Evolutionary conservation across 1,140 invertebrate genomes (phyloP).

Genomic region (Popillia japonica): DNA sequence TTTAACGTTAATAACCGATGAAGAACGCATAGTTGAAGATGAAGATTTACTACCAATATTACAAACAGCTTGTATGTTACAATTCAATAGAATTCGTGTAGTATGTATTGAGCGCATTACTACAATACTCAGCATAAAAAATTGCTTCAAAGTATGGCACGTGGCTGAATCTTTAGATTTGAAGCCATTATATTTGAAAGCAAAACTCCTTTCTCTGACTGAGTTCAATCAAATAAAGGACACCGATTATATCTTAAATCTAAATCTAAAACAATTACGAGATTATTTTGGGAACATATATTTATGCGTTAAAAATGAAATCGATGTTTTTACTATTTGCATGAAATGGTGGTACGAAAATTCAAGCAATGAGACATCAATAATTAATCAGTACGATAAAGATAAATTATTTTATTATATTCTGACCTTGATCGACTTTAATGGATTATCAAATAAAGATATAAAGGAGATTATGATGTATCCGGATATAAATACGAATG

Average conservation of each 20-base stretch:
- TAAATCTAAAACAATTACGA: slow-evolving; percentile 50
- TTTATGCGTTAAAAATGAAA: slow-evolving; percentile 50
- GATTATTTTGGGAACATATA: slow-evolving; percentile 52
- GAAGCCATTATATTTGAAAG: slow-evolving; percentile 52
- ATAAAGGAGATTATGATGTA: slow-evolving; percentile 51
- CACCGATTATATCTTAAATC: slow-evolving; percentile 45
- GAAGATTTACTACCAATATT: slow-evolving; percentile 49
- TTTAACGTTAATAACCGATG: slow-evolving; percentile 43
- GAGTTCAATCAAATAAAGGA: slow-evolving; percentile 51
- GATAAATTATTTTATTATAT: slow-evolving; percentile 37
- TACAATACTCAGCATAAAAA: slow-evolving; percentile 46
- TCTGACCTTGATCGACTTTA: slow-evolving; percentile 53
- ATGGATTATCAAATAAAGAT: slow-evolving; percentile 45
- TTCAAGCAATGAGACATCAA: slow-evolving; percentile 32
- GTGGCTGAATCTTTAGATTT: slow-evolving; percentile 50
- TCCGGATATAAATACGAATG: slow-evolving; percentile 49
- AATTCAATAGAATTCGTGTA: slow-evolving; percentile 50
- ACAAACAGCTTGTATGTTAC: slow-evolving; percentile 53
- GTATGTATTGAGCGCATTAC: slow-evolving; percentile 45
- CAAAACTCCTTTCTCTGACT: slow-evolving; percentile 52
- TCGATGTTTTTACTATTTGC: slow-evolving; percentile 51
- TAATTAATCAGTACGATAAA: background rate
- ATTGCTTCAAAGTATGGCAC: slow-evolving; percentile 55
- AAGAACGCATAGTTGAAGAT: slow-evolving; percentile 40
- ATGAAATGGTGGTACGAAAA: slow-evolving; percentile 56